These are phyloP conservation scores for Tetramorium parvispinum DNA, from an alignment of 1,140 invertebrate species.

Conservation along the genomic window DNA sequence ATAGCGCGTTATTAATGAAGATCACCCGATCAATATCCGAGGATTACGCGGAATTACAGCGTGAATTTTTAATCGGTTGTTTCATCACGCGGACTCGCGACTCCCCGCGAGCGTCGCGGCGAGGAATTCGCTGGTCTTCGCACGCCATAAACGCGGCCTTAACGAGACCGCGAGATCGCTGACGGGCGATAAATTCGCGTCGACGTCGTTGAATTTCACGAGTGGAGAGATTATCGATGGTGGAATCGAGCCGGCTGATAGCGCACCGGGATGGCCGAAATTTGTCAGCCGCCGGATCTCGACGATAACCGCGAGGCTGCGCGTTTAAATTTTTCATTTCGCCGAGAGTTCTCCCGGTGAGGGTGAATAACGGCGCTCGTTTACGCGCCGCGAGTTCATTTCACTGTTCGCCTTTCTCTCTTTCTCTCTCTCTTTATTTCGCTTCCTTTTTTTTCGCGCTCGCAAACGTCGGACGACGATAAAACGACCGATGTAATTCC, in stretches of 20 bases:
- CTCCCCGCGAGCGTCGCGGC: background rate
- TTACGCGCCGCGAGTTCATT: conserved; percentile 39
- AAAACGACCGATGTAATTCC: conserved; percentile 54
- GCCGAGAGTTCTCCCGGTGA: conserved; percentile 39
- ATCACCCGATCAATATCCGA: background rate
- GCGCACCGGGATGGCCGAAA: conserved; percentile 49
- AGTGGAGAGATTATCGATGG: conserved; percentile 58
- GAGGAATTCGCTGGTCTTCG: background rate
- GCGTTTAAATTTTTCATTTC: conserved; percentile 59
- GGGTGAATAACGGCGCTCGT: conserved; percentile 47
- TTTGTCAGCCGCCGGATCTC: conserved; percentile 57
- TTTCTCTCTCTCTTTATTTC: background rate
- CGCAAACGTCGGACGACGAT: conserved; percentile 31
- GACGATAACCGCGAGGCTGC: conserved; percentile 47
- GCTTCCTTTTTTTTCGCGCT: background rate
- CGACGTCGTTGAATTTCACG: conserved; percentile 56
- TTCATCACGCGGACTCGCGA: background rate
- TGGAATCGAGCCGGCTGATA: conserved; percentile 55
- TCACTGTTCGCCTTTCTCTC: conserved; percentile 34
- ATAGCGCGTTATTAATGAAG: background rate
- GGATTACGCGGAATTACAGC: background rate
- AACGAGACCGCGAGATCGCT: conserved; percentile 53
- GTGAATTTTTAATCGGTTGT: background rate
- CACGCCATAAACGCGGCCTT: conserved; percentile 19
- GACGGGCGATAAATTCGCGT: conserved; percentile 56